Evolutionary conservation across 2,888 invertebrate genomes (phyloP).

Genomic region (Helobdella robusta): DNA sequence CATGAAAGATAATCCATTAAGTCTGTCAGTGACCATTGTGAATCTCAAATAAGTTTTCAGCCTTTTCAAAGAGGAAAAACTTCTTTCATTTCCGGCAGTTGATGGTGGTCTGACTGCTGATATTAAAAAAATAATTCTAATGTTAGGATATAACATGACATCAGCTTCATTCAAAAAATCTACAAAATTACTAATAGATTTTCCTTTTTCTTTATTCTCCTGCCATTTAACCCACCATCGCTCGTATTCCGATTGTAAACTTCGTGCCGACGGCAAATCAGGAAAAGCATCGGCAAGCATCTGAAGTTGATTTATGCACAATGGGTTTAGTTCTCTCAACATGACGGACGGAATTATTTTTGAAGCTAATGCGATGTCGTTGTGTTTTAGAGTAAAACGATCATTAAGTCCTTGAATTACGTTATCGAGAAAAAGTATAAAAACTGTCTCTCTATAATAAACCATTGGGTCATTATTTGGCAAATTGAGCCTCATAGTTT

Average conservation of each 20-base stretch:
- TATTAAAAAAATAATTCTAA: constrained; percentile 3
- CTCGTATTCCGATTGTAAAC: neutral
- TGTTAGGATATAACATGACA: neutral
- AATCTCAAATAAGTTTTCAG: neutral
- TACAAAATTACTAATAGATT: neutral
- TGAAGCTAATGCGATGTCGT: neutral
- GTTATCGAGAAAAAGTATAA: neutral
- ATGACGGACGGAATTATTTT: neutral
- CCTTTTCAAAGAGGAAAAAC: constrained; percentile 6
- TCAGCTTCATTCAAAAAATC: neutral
- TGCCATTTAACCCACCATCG: constrained; percentile 9
- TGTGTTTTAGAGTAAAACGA: constrained; percentile 5
- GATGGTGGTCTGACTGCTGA: neutral
- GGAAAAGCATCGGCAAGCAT: neutral
- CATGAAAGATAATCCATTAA: neutral
- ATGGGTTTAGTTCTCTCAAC: neutral
- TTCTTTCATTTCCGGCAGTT: neutral
- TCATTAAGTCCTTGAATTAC: no score
- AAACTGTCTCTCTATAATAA: constrained; percentile 2
- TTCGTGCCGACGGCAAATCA: neutral
- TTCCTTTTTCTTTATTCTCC: neutral
- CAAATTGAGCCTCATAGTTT: no score
- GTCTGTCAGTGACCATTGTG: neutral
- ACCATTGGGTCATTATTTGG: no score
- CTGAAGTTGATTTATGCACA: neutral